Evolutionary conservation across 2,113 vertebrate species (phyloP).

Genomic region (Lepidothrix coronata): DNA sequence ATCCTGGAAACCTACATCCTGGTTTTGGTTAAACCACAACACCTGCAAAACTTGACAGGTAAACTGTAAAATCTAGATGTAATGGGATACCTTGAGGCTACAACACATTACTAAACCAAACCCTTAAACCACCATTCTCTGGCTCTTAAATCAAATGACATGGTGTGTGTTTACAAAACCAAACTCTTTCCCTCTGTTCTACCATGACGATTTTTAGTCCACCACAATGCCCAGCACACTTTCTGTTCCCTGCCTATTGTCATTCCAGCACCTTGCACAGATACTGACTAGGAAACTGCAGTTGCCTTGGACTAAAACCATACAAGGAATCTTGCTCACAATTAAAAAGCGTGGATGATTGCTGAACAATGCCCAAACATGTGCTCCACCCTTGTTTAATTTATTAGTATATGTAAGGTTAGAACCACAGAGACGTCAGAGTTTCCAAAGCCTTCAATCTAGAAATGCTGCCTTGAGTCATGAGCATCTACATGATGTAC

Average conservation of each 20-base stretch:
- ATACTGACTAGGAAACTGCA: neutral
- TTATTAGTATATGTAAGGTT: neutral
- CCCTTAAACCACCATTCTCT: neutral
- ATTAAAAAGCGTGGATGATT: neutral
- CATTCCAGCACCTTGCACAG: neutral
- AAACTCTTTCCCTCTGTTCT: neutral
- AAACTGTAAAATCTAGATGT: neutral
- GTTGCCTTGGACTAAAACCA: neutral
- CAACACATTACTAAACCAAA: neutral
- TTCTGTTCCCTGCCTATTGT: neutral
- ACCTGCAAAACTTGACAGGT: neutral
- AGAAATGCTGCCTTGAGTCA: neutral
- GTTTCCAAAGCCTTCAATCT: neutral
- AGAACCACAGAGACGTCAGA: neutral
- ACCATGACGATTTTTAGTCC: neutral
- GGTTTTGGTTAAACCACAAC: neutral
- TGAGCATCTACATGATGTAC: too few relatives aligned
- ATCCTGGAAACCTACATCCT: neutral
- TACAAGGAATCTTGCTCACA: neutral
- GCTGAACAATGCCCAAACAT: neutral
- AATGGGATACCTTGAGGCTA: neutral
- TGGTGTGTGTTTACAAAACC: neutral
- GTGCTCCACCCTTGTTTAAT: neutral
- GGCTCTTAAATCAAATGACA: neutral
- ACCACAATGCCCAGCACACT: neutral